Evolutionary conservation across 1,140 invertebrate species (phyloP), one percentile per base, ranked within the genome.

Genomic region (Pantala flavescens): DNA sequence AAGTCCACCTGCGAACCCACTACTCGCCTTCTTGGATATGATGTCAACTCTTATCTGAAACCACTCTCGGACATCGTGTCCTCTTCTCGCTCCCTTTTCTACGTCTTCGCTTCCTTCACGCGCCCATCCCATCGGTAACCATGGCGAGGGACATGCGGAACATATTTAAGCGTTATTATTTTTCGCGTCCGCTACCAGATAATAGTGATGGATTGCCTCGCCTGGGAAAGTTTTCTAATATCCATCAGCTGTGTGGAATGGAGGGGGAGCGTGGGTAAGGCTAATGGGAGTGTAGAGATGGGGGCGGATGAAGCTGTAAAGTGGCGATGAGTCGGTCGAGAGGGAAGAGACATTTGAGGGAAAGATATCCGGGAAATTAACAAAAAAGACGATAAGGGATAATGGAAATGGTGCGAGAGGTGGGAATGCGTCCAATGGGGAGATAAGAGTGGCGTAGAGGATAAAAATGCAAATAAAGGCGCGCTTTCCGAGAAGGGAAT

Each of bases 151-250:
- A 63, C 49, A 63, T 21, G 49, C 49, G 49, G 49, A 63, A 63
- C 49, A 63, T 63, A 63, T 63, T 63, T 63, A 63, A 63, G 49
- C 49, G 49, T 63, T 63, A 63, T 63, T 63, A 63, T 63, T 63
- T 63, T 63, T 63, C 49, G 49, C 49, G 49, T 63, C 49, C n/a
- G 49, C 49, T 63, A 63, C 49, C 49, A 63, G 49, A 63, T 63
- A 63, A 63, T 63, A 63, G 49, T 63, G 49, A 63, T 63, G 49
- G 49, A 63, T 63, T 63, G 49, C 49, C 49, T 63, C 12, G 49
- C 49, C 49, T 63, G 49, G 49, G 49, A 63, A 63, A 63, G 49
- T 63, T 63, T 63, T 63, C 49, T 63, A 63, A 63, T 63, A 63
- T 63, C 49, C 49, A 63, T 63, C 49, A 63, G 49, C 49, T 63